These are phyloP conservation scores for Castor canadensis DNA, from an alignment of 2,113 vertebrate genomes.

Conservation along the genomic window DNA sequence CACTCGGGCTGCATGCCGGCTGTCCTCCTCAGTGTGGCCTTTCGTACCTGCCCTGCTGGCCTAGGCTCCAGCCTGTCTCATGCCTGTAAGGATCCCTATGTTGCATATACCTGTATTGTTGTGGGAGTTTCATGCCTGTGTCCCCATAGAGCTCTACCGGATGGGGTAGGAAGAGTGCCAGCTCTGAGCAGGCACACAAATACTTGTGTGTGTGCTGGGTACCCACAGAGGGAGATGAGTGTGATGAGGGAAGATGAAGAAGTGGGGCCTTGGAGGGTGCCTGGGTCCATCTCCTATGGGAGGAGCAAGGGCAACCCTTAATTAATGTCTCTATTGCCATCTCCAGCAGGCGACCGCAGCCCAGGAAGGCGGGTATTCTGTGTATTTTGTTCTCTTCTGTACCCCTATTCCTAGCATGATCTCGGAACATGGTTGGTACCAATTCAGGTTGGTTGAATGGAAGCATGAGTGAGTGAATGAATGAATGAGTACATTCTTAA, in stretches of 20 bases:
- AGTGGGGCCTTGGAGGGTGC: not conserved
- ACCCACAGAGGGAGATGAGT: not conserved
- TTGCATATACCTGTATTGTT: too few relatives aligned
- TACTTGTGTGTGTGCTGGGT: not conserved
- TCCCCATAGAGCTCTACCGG: too few relatives aligned
- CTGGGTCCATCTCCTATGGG: not conserved
- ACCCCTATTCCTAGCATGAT: not conserved
- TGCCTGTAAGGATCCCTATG: not conserved
- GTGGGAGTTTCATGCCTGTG: too few relatives aligned
- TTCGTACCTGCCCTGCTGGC: not conserved
- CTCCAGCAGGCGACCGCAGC: fast-evolving
- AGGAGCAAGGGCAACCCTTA: not conserved
- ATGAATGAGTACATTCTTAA: not conserved
- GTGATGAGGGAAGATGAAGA: not conserved
- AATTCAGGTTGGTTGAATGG: not conserved
- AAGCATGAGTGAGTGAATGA: not conserved
- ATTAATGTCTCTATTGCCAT: fast-evolving
- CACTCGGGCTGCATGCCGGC: not conserved
- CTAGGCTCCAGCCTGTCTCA: not conserved
- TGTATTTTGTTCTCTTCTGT: not conserved
- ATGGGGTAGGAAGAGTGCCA: not conserved
- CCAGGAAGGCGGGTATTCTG: too few relatives aligned
- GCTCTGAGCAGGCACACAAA: too few relatives aligned
- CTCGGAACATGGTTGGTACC: not conserved
- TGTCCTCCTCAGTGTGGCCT: not conserved